phyloP scores from a whole-genome alignment of 2,797 vertebrate species.

The Lagodon rhomboides region DNA sequence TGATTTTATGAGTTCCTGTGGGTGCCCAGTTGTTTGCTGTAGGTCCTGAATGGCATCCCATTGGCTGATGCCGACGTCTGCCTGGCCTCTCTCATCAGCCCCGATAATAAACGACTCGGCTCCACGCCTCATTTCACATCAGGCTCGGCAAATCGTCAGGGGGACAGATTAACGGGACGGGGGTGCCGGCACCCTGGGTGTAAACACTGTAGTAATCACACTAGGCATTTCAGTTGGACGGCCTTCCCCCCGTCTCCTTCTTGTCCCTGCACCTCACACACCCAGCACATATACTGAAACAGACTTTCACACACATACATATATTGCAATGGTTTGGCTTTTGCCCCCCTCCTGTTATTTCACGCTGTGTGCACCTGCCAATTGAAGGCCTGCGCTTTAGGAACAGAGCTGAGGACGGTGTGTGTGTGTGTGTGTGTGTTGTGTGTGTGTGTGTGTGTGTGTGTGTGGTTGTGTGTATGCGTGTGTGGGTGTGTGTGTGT shows the following conservation, averaged over 20 bases:
- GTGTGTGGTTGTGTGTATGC: constrained; percentile 10
- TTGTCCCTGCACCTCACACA: constrained; percentile 28
- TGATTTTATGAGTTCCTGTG: constrained; percentile 9
- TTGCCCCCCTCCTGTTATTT: constrained; percentile 56
- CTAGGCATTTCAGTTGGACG: constrained; percentile 31
- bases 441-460: not conserved
- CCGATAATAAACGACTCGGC: constrained; percentile 59
- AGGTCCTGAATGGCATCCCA: constrained; percentile 1
- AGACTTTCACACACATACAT: constrained; percentile 18
- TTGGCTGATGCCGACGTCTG: constrained; percentile 32
- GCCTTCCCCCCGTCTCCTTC: constrained; percentile 4
- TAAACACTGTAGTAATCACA: constrained; percentile 74
- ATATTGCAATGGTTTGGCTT: constrained; percentile 8
- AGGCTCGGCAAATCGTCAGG: constrained; percentile 67
- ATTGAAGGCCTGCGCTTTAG: constrained; percentile 54
- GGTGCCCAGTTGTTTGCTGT: not conserved
- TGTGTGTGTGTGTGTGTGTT: not conserved
- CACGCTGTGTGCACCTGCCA: constrained; percentile 68
- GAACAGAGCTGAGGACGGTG: constrained; percentile 13
- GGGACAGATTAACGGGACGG: constrained; percentile 69
- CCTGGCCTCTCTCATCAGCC: constrained; percentile 61
- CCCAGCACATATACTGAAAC: constrained; percentile 18
- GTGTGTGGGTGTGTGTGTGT: constrained; percentile 21
- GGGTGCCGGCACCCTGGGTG: constrained; percentile 48
- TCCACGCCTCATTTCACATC: constrained; percentile 79